Conservation (phyloP, 1,140 invertebrate genomes). For the Leptinotarsa undecemlineata region DNA sequence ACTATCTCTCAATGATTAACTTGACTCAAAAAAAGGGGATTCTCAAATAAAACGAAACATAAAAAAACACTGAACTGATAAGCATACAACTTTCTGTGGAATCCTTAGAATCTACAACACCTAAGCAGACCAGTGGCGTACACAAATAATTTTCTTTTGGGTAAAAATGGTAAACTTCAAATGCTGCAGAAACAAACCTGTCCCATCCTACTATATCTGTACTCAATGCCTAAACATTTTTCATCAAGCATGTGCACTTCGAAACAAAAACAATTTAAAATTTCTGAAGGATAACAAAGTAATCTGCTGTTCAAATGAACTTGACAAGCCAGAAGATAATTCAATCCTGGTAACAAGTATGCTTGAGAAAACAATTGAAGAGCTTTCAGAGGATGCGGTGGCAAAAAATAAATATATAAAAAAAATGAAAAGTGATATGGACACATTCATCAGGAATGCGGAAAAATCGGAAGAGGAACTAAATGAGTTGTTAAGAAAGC, state of each 20-base stretch:
- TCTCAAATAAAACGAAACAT: too few species aligned
- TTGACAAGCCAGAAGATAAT: neutral
- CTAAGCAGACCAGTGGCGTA: neutral
- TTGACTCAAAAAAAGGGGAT: too few species aligned
- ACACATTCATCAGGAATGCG: neutral
- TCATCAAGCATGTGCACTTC: neutral
- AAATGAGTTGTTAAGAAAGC: neutral
- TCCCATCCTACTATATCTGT: slow-evolving; percentile 1
- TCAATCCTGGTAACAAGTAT: neutral
- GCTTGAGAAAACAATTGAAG: neutral
- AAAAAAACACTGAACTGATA: too few species aligned
- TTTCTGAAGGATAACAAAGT: neutral
- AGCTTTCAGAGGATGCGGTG: neutral
- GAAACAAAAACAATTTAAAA: neutral
- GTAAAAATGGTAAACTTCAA: slow-evolving; percentile 14
- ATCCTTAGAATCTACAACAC: too few species aligned
- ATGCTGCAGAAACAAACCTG: slow-evolving; percentile 7
- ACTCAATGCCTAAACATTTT: neutral
- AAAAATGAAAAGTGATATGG: neutral
- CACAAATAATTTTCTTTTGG: neutral
- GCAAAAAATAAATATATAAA: neutral
- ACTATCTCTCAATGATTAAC: too few species aligned
- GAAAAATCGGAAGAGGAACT: neutral
- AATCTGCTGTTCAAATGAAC: neutral
- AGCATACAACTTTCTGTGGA: too few species aligned